Evolutionary conservation across 2,113 vertebrate species (phyloP), one percentile per base, ranked within the genome.

Genomic region (Mus musculus): DNA sequence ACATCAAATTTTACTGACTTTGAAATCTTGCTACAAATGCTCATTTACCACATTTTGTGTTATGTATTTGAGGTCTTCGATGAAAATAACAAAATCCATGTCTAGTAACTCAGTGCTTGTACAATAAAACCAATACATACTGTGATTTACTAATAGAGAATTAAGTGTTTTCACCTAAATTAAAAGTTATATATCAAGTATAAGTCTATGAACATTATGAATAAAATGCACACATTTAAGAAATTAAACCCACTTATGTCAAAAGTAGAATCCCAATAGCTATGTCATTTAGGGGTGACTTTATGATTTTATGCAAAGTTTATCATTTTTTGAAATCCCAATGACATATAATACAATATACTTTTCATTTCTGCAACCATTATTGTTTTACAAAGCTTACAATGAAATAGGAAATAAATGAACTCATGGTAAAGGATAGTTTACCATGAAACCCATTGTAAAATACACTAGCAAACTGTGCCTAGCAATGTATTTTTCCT

Each of bases 1-100:
- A 73, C 61, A 84, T 96, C 87, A 93, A 82, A 96, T 90, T 97
- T 96, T 94, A 97, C 76, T 97, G 96, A 96, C 86, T 95, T 94
- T 94, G 92, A 95, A 91, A 94, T 97, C 54, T 92, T 94, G 46
- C 73, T 91, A 61, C 56, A 87, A 95, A 54, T 96, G 59, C 87
- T 85, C 30, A 84, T 71, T 96, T 93, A 85, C 71, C 3, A 54
- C 61, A 61, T 91, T 89, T 89, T 90, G 24, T 84, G 67, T 97
- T 93, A 81, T 42, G 26, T 39, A 16, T 80, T 94, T 96, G 28
- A 76, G 14, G 94, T 72, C 73, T 96, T 91, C 65, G 63, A n/a
- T 39, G 89, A 91, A 42, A 95, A 49, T 92, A 93, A 91, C 61
- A 93, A 93, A 96, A 72, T 91, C 49, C 36, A 88, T 28, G 10